phyloP scores from a whole-genome alignment of 1,140 invertebrate species.

The Ruditapes philippinarum region DNA sequence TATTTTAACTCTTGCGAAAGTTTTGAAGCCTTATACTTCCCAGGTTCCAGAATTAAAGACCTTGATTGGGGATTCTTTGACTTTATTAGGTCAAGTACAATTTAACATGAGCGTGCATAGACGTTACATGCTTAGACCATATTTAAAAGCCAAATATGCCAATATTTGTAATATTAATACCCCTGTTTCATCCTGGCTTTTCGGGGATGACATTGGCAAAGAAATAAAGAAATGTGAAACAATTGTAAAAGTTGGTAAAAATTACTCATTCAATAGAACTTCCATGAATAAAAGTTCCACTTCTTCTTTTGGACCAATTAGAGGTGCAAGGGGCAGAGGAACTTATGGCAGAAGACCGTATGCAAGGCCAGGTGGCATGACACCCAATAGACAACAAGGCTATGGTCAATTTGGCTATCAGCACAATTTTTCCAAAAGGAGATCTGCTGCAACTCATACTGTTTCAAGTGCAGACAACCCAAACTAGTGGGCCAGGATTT shows the following conservation, averaged over 20 bases:
- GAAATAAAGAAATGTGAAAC: constrained; percentile 34
- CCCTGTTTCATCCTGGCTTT: neutral
- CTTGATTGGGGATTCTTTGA: neutral
- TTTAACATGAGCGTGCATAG: neutral
- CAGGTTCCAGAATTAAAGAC: constrained; percentile 15
- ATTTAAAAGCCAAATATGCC: neutral
- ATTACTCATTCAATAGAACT: neutral
- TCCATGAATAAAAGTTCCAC: too few species aligned
- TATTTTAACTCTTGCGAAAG: neutral
- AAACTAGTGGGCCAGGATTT: neutral
- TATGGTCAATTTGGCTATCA: constrained; percentile 8
- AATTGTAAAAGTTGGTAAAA: neutral
- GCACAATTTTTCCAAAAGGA: neutral
- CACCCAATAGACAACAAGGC: neutral
- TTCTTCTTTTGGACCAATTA: constrained; percentile 20
- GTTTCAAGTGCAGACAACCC: neutral
- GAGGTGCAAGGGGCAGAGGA: neutral
- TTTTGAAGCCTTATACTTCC: neutral
- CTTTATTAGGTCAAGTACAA: constrained; percentile 31
- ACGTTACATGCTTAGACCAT: neutral
- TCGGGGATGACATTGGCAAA: constrained; percentile 4
- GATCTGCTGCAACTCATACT: neutral
- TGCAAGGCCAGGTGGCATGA: neutral
- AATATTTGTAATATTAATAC: neutral
- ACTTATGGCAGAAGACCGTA: neutral